Base-by-base conservation (phyloP, 2,113 vertebrate genomes). In the Neolamprologus ventralis region DNA sequence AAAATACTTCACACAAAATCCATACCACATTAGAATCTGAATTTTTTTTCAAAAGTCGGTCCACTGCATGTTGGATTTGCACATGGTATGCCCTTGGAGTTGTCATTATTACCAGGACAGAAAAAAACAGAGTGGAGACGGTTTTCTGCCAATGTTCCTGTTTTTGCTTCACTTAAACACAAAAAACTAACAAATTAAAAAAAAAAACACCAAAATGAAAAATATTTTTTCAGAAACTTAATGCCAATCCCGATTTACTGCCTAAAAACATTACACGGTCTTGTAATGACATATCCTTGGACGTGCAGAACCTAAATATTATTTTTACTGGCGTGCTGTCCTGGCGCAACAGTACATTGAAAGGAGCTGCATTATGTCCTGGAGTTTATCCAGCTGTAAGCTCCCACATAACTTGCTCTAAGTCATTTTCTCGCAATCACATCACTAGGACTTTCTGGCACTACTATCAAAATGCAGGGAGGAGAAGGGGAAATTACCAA, bases 291-390 rank as follows among this genome's bases (percentile, higher is more conserved):
- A 58, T 17, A 17, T n/a, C 84, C 17, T 75, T 68, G 5, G 35
- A 88, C 16, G 54, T 54, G 31, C 7, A 60, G 33, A 81, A 16
- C 14, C 85, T 58, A 82, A 85, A 73, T 26, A 26, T 47, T 83
- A 80, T 89, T 92, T 65, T 86, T 89, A 6, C 89, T 90, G 92
- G 88, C 81, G 49, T 80, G 89, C 60, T 17, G 28, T 65, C 31
- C 58, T 89, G 91, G 90, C 80, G 31, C 79, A 35, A 51, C 2
- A 4, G 88, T 58, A 85, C 81, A 11, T 40, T 47, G 35, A 85
- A 60, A 87, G 19, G 45, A 33, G 21, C 42, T 14, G 4, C 37
- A 84, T 85, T 63, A 75, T 63, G 63, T 37, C 11, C 83, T 78
- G 88, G 68, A 53, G 42, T 37, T 86, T 83, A 80, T 83, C 65